A percentile compares a stretch with the other conserved stretches of the same genome.
phyloP scores from a whole-genome alignment of 2,888 invertebrate genomes.

The Rhingia campestris region DNA sequence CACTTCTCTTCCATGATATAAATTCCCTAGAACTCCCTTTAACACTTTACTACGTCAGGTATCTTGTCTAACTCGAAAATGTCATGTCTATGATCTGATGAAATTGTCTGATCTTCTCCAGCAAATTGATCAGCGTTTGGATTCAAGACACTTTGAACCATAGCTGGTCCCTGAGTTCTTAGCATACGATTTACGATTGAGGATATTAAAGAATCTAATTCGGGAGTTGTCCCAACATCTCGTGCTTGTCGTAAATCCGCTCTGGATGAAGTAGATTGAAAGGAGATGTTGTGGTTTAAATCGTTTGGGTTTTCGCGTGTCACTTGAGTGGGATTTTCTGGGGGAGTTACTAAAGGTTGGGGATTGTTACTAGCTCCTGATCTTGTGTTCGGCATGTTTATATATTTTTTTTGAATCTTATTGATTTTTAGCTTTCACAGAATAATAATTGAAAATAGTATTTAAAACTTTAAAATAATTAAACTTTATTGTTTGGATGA shows the following conservation, averaged over 20 bases:
- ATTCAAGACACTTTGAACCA: not conserved
- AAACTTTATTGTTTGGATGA: no score
- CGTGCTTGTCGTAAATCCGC: not conserved
- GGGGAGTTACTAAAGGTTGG: not conserved
- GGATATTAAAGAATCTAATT: slow-evolving; percentile 10
- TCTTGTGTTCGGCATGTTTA: not conserved
- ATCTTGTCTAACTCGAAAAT: slow-evolving; percentile 45
- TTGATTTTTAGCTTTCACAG: no score
- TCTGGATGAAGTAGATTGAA: no score
- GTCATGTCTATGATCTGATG: not conserved
- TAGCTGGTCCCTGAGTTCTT: slow-evolving; percentile 6
- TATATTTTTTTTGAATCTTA: no score
- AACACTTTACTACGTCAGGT: slow-evolving; percentile 50
- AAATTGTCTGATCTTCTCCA: not conserved
- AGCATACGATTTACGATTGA: slow-evolving; percentile 2
- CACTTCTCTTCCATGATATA: slow-evolving; percentile 48
- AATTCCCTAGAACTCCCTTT: slow-evolving; percentile 45
- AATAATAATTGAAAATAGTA: no score
- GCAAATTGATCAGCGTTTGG: slow-evolving; percentile 1
- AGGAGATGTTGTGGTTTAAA: not conserved
- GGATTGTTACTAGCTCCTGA: not conserved
- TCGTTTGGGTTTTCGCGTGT: not conserved
- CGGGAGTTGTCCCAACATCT: slow-evolving; percentile 13
- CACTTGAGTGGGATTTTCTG: not conserved
- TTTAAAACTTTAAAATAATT: no score